Evolutionary conservation across 2,113 vertebrate species (phyloP).

Genomic region (Otocyon megalotis): DNA sequence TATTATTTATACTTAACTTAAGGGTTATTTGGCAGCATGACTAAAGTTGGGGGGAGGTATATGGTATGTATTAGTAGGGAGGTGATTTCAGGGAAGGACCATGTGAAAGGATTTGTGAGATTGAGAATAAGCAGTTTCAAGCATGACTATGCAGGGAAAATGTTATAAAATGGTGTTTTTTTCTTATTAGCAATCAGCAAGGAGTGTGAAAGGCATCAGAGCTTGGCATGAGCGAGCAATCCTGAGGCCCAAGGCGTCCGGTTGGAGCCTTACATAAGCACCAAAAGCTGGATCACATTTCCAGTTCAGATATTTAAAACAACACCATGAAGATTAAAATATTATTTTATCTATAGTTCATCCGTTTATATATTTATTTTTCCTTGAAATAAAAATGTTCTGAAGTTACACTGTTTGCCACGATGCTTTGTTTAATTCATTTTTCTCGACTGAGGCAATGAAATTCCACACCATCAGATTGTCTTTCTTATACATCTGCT

Average conservation of each 20-base stretch:
- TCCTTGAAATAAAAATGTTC: slow-evolving; percentile 8
- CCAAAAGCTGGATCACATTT: neutral
- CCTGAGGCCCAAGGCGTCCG: neutral
- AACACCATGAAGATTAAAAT: neutral
- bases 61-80: neutral
- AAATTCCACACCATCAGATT: neutral
- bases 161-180: neutral
- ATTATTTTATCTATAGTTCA: neutral
- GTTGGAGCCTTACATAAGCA: neutral
- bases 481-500: neutral
- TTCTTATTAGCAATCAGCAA: neutral
- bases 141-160: neutral
- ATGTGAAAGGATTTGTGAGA: neutral
- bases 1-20: neutral
- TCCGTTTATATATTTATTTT: neutral
- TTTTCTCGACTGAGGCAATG: neutral
- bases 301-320: neutral
- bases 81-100: neutral
- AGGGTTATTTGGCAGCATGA: neutral
- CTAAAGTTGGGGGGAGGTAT: neutral
- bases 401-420: neutral
- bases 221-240: too few relatives aligned
- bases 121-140: neutral
- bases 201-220: neutral
- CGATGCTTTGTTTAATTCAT: neutral